A percentile compares a stretch with the other conserved stretches of the same genome.
Evolutionary conservation across 2,113 vertebrate genomes (phyloP).

Genomic region (Hirundichthys speculiger): DNA sequence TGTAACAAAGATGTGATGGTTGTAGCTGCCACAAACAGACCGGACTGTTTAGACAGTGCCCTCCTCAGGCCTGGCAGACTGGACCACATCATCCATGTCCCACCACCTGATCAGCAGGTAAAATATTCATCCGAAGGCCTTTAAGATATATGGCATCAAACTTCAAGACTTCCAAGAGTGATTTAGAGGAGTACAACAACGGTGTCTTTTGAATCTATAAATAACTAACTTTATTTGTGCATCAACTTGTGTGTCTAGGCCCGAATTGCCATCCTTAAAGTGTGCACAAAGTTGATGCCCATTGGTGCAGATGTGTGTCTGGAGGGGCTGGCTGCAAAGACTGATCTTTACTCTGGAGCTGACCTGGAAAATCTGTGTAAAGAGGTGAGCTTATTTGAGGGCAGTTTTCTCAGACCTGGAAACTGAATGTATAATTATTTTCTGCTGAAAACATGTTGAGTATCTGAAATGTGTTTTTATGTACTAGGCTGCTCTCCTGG

Average conservation of each 20-base stretch:
- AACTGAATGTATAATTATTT: background rate
- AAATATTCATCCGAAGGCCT: background rate
- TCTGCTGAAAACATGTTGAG: background rate
- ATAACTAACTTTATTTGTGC: background rate
- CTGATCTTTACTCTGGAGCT: slow-evolving; percentile 90
- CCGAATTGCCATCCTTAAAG: slow-evolving; percentile 87
- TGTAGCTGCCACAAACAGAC: slow-evolving; percentile 94
- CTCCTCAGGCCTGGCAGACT: slow-evolving; percentile 92
- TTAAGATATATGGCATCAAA: too few relatives aligned
- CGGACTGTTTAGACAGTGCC: slow-evolving; percentile 90
- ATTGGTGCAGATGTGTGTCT: slow-evolving; percentile 83
- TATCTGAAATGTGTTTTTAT: background rate
- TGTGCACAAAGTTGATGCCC: slow-evolving; percentile 84
- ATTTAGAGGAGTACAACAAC: too few relatives aligned
- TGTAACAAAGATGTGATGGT: slow-evolving; percentile 89
- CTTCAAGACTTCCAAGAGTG: too few relatives aligned
- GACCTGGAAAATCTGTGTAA: slow-evolving; percentile 93
- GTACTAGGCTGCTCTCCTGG: slow-evolving; percentile 89
- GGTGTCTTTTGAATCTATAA: too few relatives aligned
- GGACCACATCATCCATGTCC: slow-evolving; percentile 91
- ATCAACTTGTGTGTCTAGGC: slow-evolving; percentile 73
- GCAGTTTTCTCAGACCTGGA: background rate
- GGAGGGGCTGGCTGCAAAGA: slow-evolving; percentile 81
- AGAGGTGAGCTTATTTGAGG: slow-evolving; percentile 82
- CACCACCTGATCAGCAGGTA: slow-evolving; percentile 91